Base-by-base conservation (phyloP, 2,888 invertebrate species). In the Apeira syringaria region DNA sequence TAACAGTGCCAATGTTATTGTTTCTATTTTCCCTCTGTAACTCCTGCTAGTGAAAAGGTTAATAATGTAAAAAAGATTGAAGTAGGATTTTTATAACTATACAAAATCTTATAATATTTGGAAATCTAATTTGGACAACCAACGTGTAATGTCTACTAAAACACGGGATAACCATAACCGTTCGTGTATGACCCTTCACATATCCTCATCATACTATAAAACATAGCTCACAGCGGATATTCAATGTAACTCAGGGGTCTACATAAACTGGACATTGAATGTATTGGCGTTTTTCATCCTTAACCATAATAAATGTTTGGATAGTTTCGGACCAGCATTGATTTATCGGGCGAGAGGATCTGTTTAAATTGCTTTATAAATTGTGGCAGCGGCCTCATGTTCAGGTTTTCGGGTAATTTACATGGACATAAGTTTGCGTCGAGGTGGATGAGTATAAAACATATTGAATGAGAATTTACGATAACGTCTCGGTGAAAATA, bases 251-350 rank as follows among this genome's bases (percentile, higher is more conserved):
- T 38, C 28, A 42, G 5, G 27, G 56, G 6, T 60, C 52, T 30
- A 40, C 38, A 41, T 50, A 56, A 44, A 49, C 41, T 58, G 59
- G 62, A 25, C 31, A 36, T 22, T 39, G 49, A 59, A 61, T 59
- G 52, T 65, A 70, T 65, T 60, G 62, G 55, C 53, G 63, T 74
- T 71, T 71, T 74, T 71, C 73, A 73, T 67, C 64, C 69, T 61
- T 64, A 61, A 67, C 54, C 70, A 69, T 67, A 69, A 80, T 74
- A 69, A 74, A 81, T 78, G 76, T 56, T 54, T 64, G 64, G 68
- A 64, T 71, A 75, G 73, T 72, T 66, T 64, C 62, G 59, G 57
- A 44, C 50, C 60, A 69, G 57, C 73, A 66, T 68, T 78, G 78
- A 80, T 80, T 78, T 74, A 80, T 77, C 55, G 56, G 64, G 65